phyloP scores from a whole-genome alignment of 2,888 invertebrate genomes.

The Macrosiphum euphorbiae region DNA sequence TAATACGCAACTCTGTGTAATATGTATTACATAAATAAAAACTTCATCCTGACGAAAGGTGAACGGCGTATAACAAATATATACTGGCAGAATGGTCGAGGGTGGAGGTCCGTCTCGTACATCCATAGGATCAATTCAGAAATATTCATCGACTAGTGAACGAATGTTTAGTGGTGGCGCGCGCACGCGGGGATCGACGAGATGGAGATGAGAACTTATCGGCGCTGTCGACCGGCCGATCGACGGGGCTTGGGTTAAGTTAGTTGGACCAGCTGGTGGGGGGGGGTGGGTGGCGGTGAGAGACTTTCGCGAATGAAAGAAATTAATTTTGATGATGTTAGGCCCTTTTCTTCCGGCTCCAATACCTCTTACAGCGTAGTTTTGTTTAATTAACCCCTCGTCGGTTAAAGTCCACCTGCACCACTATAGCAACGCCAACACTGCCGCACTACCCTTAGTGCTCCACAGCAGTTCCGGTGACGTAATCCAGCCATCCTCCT shows the following conservation, averaged over 20 bases:
- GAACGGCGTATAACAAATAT: neutral
- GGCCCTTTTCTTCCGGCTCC: neutral
- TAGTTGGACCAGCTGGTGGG: neutral
- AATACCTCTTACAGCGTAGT: neutral
- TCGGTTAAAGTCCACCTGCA: neutral
- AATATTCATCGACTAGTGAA: neutral
- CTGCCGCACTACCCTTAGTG: neutral
- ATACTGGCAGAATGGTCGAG: neutral
- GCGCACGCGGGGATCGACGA: neutral
- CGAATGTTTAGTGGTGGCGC: neutral
- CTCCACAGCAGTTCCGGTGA: neutral
- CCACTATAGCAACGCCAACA: neutral
- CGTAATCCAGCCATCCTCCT: neutral
- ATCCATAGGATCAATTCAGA: neutral
- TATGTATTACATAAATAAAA: neutral
- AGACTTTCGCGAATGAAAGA: neutral
- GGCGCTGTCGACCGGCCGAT: neutral
- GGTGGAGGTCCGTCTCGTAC: neutral
- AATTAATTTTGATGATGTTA: slow-evolving; percentile 51
- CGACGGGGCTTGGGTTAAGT: neutral
- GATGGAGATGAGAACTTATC: neutral
- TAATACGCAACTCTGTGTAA: neutral
- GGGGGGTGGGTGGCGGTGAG: neutral
- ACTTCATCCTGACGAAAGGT: neutral
- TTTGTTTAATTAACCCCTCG: slow-evolving; percentile 54